These are phyloP conservation scores for Epinephelus coioides DNA, from an alignment of 2,797 vertebrate species.

Conservation along the genomic window DNA sequence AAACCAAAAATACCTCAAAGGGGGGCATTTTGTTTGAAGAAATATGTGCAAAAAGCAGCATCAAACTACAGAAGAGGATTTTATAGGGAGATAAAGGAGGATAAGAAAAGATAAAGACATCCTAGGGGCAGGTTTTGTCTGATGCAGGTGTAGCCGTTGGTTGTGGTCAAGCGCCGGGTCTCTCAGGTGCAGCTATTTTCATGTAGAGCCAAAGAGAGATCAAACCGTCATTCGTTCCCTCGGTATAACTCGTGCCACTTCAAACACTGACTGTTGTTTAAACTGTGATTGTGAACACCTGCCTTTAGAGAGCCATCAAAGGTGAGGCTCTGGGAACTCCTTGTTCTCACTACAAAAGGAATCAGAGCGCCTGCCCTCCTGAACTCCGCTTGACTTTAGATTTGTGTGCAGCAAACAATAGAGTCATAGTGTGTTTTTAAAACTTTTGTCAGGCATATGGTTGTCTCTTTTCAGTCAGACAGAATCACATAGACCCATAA, in stretches of 20 bases:
- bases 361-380: conserved; percentile 37
- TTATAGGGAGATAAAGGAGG: background rate
- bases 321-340: conserved; percentile 57
- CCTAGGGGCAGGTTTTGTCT: conserved; percentile 30
- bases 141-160: conserved; percentile 54
- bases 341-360: conserved; percentile 65
- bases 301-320: conserved; percentile 68
- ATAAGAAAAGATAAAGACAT: conserved; percentile 16
- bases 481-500: background rate
- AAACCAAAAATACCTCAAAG: conserved; percentile 12
- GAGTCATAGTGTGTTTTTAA: background rate
- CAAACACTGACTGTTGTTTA: conserved; percentile 63
- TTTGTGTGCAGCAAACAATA: conserved; percentile 26
- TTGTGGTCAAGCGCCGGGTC: conserved; percentile 48
- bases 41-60: background rate
- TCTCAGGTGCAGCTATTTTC: conserved; percentile 67
- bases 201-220: conserved; percentile 62
- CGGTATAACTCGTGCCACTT: conserved; percentile 61
- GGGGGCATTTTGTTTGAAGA: background rate
- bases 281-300: conserved; percentile 74
- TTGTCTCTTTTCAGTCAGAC: background rate
- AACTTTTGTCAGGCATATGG: background rate
- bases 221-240: conserved; percentile 54
- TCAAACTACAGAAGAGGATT: background rate
- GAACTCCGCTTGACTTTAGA: conserved; percentile 64